Evolutionary conservation across 2,113 vertebrate genomes (phyloP), one percentile per base, ranked within the genome.

Genomic region (Dicerorhinus sumatrensis): DNA sequence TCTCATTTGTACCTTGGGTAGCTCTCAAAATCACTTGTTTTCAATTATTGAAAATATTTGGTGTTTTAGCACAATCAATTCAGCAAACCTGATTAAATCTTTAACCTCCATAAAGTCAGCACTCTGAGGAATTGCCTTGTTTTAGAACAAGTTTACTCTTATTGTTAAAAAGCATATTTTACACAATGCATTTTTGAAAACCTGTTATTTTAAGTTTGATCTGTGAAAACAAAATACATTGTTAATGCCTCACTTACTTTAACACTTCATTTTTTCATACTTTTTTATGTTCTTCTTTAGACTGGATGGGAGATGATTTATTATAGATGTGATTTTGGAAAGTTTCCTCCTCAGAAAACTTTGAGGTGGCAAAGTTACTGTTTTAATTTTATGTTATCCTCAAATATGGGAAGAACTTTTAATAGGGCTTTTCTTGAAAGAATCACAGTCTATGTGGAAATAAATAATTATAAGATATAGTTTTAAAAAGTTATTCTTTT

Each of bases 221-320:
- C 95, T 93, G 23, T 89, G 39, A 80, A 96, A 97, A 81, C 58
- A 92, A 93, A 96, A 81, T 48, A 93, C 81, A 72, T 80, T 96
- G 20, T 88, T 92, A 73, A 9, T 63, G 76, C 4, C 9, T 93
- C 56, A 93, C 75, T 93, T 93, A 48, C 58, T 93, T 69, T 79
- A 91, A 92, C 6, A 67, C 27, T 65, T 89, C 20, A 12, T 39
- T 85, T 91, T 95, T 81, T 29, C 16, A 31, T 27, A 14, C 1
- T 42, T 29, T 84, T 76, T 65, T 79, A 63, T 67, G 13, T 63
- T n/a, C 14, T 80, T 62, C 8, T 92, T 89, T 80, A 81, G 77
- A 82, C 6, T 86, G 17, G 1, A 21, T 96, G 62, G 73, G 54
- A 87, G 51, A 58, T 73, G 21, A 70, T 69, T 95, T 91, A 51